Evolutionary conservation across 2,888 invertebrate species (phyloP).

Genomic region (Phragmatobia fuliginosa): DNA sequence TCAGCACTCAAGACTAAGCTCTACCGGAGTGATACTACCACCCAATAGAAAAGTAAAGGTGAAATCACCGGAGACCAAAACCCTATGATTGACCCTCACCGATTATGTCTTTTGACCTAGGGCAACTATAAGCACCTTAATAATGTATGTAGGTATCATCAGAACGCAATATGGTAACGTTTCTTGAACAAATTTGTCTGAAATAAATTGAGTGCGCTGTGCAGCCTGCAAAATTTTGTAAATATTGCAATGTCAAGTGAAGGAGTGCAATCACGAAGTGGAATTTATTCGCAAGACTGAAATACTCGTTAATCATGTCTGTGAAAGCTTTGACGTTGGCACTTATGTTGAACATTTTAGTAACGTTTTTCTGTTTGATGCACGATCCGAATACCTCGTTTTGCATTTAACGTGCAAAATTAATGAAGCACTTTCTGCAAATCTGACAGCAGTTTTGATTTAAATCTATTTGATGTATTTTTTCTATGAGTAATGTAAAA

Average conservation of each 20-base stretch:
- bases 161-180: not conserved
- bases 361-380: constrained; percentile 5
- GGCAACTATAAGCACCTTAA: not conserved
- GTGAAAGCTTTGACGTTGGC: constrained; percentile 11
- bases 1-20: too few relatives aligned
- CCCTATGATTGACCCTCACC: too few relatives aligned
- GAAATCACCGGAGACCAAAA: too few relatives aligned
- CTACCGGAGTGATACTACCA: too few relatives aligned
- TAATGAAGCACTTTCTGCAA: not conserved
- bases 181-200: not conserved
- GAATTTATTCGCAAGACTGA: constrained; percentile 3
- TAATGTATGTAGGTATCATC: not conserved
- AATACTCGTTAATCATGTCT: constrained; percentile 16
- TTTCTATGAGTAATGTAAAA: too few relatives aligned
- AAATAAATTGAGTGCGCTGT: not conserved
- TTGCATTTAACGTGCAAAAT: not conserved
- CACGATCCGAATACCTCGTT: not conserved
- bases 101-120: too few relatives aligned
- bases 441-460: not conserved
- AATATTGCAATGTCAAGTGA: not conserved
- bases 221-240: not conserved
- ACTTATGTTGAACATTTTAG: constrained; percentile 4
- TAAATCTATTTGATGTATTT: not conserved
- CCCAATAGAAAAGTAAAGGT: too few relatives aligned
- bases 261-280: not conserved